Evolutionary conservation across 2,888 invertebrate species (phyloP).

Genomic region (Galeopsomyia nigrocyanea): DNA sequence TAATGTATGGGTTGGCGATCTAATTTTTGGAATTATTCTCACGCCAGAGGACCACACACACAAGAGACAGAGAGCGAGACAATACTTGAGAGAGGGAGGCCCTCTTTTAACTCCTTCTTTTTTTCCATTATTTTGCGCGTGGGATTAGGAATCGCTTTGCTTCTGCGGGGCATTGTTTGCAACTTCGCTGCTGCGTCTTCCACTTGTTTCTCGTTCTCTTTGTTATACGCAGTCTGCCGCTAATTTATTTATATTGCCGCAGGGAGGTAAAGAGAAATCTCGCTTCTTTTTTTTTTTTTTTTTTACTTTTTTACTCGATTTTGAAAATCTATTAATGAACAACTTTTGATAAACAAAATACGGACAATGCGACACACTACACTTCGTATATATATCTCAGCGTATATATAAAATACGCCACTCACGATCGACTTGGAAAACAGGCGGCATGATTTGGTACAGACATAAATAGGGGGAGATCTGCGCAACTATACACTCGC

Average conservation of each 20-base stretch:
- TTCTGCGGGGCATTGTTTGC: conserved; percentile 44
- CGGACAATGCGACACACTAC: too few species aligned
- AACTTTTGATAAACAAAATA: too few species aligned
- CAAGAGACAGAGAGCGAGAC: conserved; percentile 21
- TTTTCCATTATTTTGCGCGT: conserved; percentile 47
- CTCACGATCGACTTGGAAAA: too few species aligned
- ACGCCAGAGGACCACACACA: conserved; percentile 22
- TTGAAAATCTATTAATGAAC: too few species aligned
- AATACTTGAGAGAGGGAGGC: conserved; percentile 43
- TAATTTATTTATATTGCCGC: neutral
- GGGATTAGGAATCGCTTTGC: conserved; percentile 46
- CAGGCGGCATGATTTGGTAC: too few species aligned
- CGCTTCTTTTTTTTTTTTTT: neutral
- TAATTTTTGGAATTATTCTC: conserved; percentile 50
- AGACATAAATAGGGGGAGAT: too few species aligned
- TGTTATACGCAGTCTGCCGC: neutral
- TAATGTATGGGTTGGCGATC: conserved; percentile 46
- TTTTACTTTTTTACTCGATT: too few species aligned
- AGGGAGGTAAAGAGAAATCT: too few species aligned
- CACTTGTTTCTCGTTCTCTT: conserved; percentile 45
- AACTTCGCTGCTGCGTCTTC: conserved; percentile 40
- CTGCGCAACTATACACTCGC: too few species aligned
- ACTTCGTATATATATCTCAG: too few species aligned
- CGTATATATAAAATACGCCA: too few species aligned
- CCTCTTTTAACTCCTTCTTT: neutral